These are phyloP conservation scores for Limulus polyphemus DNA, from an alignment of 2,888 invertebrate species.

Conservation along the genomic window DNA sequence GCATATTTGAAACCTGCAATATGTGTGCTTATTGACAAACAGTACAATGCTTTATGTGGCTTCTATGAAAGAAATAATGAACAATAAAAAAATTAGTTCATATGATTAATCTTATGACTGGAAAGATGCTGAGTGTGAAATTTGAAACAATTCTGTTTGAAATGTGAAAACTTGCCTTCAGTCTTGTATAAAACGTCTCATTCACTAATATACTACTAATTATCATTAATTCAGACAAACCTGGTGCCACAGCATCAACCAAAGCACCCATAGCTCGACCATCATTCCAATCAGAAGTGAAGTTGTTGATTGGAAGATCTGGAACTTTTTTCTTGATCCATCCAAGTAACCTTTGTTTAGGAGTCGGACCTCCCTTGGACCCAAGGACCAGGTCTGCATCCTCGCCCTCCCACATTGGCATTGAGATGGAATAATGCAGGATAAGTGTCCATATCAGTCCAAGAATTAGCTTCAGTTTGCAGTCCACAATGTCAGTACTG, in stretches of 20 bases:
- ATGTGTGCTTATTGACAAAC: too few species aligned
- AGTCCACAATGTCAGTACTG: constrained; percentile 63
- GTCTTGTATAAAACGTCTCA: too few species aligned
- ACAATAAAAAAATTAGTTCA: too few species aligned
- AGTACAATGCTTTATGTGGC: too few species aligned
- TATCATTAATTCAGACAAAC: constrained; percentile 35
- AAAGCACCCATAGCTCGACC: constrained; percentile 78
- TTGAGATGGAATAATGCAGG: constrained; percentile 82
- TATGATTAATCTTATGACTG: too few species aligned
- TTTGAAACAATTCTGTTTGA: too few species aligned
- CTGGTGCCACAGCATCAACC: constrained; percentile 76
- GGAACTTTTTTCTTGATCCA: constrained; percentile 77
- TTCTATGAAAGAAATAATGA: too few species aligned
- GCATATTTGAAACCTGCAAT: too few species aligned
- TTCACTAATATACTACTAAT: neutral
- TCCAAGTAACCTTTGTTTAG: constrained; percentile 66
- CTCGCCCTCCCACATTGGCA: constrained; percentile 81
- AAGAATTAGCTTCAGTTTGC: constrained; percentile 76
- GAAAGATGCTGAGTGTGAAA: too few species aligned
- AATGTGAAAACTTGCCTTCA: too few species aligned
- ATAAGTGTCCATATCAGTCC: constrained; percentile 89
- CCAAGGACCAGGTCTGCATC: constrained; percentile 49
- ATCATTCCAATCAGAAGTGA: constrained; percentile 80
- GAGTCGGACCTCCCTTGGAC: constrained; percentile 47
- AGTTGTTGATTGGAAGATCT: constrained; percentile 69